phyloP scores from a whole-genome alignment of 2,797 vertebrate species.

The Phylloscopus collybita region DNA sequence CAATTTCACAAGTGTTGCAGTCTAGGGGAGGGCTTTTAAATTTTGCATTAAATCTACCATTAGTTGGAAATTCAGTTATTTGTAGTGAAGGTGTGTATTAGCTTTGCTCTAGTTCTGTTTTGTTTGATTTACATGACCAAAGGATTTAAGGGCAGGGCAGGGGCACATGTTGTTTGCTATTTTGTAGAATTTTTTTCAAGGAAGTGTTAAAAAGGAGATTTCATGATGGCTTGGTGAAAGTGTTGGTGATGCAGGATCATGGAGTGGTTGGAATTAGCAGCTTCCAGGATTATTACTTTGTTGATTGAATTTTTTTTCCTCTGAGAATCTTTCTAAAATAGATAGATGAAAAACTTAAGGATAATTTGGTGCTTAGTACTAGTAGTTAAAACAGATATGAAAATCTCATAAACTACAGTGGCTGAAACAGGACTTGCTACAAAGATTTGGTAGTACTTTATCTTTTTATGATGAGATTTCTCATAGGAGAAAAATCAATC shows the following conservation, averaged over 20 bases:
- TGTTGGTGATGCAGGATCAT: neutral
- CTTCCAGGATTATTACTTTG: neutral
- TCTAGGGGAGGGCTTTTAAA: neutral
- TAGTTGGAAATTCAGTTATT: neutral
- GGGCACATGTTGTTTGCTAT: neutral
- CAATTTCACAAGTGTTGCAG: neutral
- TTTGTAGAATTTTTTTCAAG: neutral
- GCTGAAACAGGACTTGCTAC: neutral
- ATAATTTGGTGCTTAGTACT: neutral
- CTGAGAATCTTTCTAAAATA: neutral
- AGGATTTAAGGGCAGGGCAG: neutral
- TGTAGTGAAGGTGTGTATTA: neutral
- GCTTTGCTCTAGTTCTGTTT: neutral
- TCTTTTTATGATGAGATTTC: neutral
- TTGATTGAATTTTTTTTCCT: neutral
- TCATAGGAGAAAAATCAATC: neutral
- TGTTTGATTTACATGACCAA: neutral
- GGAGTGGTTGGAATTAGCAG: neutral
- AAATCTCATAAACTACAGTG: neutral
- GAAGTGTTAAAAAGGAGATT: neutral
- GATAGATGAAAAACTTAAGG: neutral
- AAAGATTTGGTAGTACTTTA: neutral
- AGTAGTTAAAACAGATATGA: neutral
- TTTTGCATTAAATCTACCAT: neutral
- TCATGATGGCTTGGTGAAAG: neutral